Evolutionary conservation across 2,797 vertebrate species (phyloP).

Genomic region (Anisognathus igniventris): DNA sequence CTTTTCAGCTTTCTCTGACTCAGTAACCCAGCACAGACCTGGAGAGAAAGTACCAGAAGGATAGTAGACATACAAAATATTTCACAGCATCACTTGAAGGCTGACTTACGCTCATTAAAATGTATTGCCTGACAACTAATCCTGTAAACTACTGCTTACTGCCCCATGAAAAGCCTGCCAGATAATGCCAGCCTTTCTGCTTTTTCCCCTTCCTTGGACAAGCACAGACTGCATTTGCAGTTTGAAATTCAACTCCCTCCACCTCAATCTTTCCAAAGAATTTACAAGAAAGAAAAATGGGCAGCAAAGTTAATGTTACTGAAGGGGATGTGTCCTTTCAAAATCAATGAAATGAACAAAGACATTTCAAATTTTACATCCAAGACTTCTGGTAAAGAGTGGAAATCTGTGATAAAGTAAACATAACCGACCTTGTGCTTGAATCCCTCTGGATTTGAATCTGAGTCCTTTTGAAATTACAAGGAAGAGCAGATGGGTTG

Average conservation of each 20-base stretch:
- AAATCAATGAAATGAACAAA: not conserved
- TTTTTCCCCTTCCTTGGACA: not conserved
- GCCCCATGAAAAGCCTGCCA: not conserved
- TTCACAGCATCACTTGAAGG: not conserved
- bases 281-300: not conserved
- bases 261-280: not conserved
- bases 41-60: not conserved
- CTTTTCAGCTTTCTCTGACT: not conserved
- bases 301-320: not conserved
- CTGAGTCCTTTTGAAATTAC: not conserved
- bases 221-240: not conserved
- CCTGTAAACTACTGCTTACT: not conserved
- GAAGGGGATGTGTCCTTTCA: not conserved
- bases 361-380: not conserved
- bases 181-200: not conserved
- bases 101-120: not conserved
- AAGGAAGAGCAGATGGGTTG: not conserved
- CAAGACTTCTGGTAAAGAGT: not conserved
- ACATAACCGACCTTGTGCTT: not conserved
- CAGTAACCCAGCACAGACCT: not conserved
- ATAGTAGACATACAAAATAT: not conserved
- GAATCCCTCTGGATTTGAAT: not conserved
- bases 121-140: not conserved
- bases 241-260: not conserved
- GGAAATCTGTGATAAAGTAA: not conserved